Evolutionary conservation across 1,140 invertebrate genomes (phyloP).

Genomic region (Asobara japonica): DNA sequence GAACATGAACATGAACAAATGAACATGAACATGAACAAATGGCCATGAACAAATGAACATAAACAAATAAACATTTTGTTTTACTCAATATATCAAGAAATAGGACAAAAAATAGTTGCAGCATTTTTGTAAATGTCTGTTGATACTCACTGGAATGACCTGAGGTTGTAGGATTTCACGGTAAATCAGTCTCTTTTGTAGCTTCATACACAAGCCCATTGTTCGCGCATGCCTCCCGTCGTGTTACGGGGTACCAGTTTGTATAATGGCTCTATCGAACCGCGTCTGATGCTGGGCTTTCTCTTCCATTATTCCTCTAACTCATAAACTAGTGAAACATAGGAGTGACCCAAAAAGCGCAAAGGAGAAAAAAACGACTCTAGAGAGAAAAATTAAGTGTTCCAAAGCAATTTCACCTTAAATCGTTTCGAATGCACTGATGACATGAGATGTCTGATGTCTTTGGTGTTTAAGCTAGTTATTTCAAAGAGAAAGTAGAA

Average conservation of each 20-base stretch:
- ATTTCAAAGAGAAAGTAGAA: too few relatives aligned
- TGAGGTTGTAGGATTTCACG: constrained; percentile 40
- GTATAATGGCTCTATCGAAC: constrained; percentile 1
- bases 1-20: too few relatives aligned
- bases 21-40: too few relatives aligned
- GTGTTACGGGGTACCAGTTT: not conserved
- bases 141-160: not conserved
- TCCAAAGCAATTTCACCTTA: too few relatives aligned
- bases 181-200: constrained; percentile 47
- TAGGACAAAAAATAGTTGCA: not conserved
- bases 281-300: not conserved
- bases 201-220: not conserved
- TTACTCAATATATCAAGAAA: not conserved
- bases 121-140: not conserved
- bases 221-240: constrained; percentile 4
- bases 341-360: not conserved
- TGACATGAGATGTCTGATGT: too few relatives aligned
- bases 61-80: too few relatives aligned
- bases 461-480: too few relatives aligned
- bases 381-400: not conserved
- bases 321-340: not conserved
- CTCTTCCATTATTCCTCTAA: not conserved
- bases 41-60: too few relatives aligned
- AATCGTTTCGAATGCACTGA: too few relatives aligned
- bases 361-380: not conserved